Evolutionary conservation across 2,797 vertebrate genomes (phyloP).

Genomic region (Eulemur mongoz): DNA sequence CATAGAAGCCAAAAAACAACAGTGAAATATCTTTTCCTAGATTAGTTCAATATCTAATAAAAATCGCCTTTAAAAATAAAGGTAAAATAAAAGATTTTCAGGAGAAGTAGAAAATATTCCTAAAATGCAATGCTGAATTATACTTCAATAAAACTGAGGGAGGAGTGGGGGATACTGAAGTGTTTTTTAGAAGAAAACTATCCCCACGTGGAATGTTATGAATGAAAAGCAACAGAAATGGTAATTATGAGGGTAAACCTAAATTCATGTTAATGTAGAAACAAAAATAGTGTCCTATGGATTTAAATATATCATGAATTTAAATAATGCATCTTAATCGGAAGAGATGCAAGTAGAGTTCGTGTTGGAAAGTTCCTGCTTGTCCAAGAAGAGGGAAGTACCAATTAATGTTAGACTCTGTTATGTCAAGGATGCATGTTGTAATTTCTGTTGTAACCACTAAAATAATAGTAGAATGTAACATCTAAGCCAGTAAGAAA

Average conservation of each 20-base stretch:
- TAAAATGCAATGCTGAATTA: not conserved
- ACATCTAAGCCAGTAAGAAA: not conserved
- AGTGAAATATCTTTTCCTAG: not conserved
- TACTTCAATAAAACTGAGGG: not conserved
- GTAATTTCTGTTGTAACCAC: not conserved
- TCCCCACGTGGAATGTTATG: not conserved
- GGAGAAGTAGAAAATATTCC: not conserved
- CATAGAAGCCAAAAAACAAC: not conserved
- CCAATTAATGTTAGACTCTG: not conserved
- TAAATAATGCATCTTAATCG: not conserved
- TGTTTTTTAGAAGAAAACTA: not conserved
- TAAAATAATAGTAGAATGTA: not conserved
- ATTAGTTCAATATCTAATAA: not conserved
- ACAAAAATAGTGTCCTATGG: not conserved
- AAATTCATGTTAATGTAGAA: not conserved
- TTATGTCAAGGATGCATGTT: not conserved
- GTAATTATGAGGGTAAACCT: not conserved
- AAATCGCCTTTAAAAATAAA: not conserved
- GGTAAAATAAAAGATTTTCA: not conserved
- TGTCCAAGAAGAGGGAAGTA: not conserved
- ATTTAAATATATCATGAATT: not conserved
- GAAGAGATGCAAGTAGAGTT: not conserved
- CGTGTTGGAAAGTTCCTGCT: not conserved
- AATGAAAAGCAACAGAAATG: not conserved
- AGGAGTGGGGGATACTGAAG: not conserved